Percentiles rank a stretch among this genome's conserved stretches.
phyloP scores from a whole-genome alignment of 2,797 vertebrate species.

The Nothura maculosa region DNA sequence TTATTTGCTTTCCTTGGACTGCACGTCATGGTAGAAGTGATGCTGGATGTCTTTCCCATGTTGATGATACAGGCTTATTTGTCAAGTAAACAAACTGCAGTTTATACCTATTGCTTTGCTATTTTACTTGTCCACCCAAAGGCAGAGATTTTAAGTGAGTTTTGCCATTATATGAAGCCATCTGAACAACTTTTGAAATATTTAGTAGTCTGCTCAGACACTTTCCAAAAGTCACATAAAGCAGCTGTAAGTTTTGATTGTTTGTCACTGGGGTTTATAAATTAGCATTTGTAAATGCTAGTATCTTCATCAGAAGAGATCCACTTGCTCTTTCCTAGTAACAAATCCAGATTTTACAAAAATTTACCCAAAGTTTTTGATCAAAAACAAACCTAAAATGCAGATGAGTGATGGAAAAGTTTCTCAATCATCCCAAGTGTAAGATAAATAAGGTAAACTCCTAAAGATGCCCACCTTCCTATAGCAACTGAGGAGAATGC shows the following conservation, averaged over 20 bases:
- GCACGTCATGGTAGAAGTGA: neutral
- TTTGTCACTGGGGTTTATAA: neutral
- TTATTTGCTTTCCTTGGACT: conserved; percentile 66
- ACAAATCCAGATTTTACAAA: neutral
- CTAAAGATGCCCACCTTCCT: neutral
- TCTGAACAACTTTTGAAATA: neutral
- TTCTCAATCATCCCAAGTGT: neutral
- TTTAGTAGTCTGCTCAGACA: neutral
- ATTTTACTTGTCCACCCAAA: neutral
- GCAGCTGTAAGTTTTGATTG: neutral
- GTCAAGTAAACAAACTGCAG: conserved; percentile 39
- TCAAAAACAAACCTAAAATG: neutral
- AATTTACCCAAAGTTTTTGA: neutral
- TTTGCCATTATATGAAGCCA: neutral
- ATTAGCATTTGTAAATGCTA: neutral
- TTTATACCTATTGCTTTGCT: conserved; percentile 28
- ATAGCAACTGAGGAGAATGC: neutral
- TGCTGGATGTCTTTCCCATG: conserved; percentile 64
- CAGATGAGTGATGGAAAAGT: neutral
- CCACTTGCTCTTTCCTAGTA: neutral
- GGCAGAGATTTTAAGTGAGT: neutral
- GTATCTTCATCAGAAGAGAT: neutral
- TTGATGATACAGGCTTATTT: conserved; percentile 23
- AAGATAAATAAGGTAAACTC: neutral
- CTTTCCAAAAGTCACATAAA: neutral